phyloP scores from a whole-genome alignment of 2,113 vertebrate genomes.

The Carollia perspicillata region DNA sequence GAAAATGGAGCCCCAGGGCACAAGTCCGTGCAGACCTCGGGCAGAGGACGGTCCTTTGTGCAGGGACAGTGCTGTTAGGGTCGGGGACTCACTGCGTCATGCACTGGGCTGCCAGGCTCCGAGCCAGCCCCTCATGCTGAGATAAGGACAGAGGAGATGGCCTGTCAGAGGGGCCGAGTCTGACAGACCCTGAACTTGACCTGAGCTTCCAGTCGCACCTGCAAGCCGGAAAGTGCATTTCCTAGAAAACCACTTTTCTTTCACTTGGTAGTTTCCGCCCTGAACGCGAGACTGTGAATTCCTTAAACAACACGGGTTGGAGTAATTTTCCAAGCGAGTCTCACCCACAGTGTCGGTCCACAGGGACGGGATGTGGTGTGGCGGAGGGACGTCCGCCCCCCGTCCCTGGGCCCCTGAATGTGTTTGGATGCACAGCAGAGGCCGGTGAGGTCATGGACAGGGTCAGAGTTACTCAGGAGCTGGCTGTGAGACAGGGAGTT shows the following conservation, averaged over 20 bases:
- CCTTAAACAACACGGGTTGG: accelerated
- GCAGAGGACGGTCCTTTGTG: too few species aligned
- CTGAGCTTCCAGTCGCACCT: background rate
- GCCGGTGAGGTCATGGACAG: background rate
- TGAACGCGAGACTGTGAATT: background rate
- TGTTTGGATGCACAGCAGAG: accelerated
- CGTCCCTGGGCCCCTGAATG: accelerated
- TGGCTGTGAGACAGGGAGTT: background rate
- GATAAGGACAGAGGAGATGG: too few species aligned
- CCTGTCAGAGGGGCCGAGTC: background rate
- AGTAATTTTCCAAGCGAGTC: background rate
- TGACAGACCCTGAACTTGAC: background rate
- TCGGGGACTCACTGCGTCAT: too few species aligned
- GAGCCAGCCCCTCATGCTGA: too few species aligned
- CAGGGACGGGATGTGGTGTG: accelerated
- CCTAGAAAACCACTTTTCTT: background rate
- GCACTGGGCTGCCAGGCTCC: too few species aligned
- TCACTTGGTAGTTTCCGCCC: background rate
- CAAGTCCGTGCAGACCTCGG: too few species aligned
- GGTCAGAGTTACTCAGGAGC: accelerated
- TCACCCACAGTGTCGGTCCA: accelerated
- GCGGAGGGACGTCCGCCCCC: background rate
- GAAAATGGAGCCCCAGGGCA: too few species aligned
- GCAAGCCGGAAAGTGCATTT: too few species aligned
- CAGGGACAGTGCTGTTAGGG: too few species aligned